Base-by-base conservation (phyloP, 2,797 vertebrate species). In the Capromys pilorides region DNA sequence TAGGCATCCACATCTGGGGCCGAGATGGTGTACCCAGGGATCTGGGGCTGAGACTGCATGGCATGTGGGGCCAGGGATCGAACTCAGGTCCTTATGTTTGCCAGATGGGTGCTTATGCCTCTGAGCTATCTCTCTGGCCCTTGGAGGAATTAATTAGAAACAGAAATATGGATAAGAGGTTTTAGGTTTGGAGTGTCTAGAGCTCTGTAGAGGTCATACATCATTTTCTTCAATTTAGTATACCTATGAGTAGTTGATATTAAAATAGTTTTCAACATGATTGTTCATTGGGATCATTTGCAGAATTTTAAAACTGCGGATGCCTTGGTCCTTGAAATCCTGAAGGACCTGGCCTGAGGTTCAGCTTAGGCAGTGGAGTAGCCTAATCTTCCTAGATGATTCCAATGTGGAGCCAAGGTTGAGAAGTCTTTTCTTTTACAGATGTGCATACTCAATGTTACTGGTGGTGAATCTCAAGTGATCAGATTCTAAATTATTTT, bases 161-260 rank as follows among this genome's bases (percentile, higher is more conserved):
- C 12, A 86, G 73, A 39, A 77, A 82, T 62, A 49, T 84, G 51
- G 54, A 41, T 57, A 59, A 86, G 59, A 67, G 66, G 5, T 9
- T 90, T 93, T 54, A 67, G 54, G 61, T 88, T 71, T 92, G 67
- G 85, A 87, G 21, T 73, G 36, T 59, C 45, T 21, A 82, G 84
- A 66, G 77, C 66, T 85, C 86, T 62, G 33, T 69, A 77, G 69
- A 39, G 59, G 31, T 45, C 31, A 69, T 0, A 2, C 5, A 3
- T 8, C 18, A 90, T 77, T 49, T 26, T 94, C 41, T 91, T 91
- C 82, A 64, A 16, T 82, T 79, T 82, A 92, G 54, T 54, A 73
- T n/a, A 61, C 10, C 28, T 81, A 39, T 33, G 54, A 75, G 33
- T 33, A 16, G 21, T 82, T 93, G 90, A 45, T n/a, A 82, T 95